A percentile compares a stretch with the other conserved stretches of the same genome.
Evolutionary conservation across 2,113 vertebrate species (phyloP).

Genomic region (Urocynchramus pylzowi): DNA sequence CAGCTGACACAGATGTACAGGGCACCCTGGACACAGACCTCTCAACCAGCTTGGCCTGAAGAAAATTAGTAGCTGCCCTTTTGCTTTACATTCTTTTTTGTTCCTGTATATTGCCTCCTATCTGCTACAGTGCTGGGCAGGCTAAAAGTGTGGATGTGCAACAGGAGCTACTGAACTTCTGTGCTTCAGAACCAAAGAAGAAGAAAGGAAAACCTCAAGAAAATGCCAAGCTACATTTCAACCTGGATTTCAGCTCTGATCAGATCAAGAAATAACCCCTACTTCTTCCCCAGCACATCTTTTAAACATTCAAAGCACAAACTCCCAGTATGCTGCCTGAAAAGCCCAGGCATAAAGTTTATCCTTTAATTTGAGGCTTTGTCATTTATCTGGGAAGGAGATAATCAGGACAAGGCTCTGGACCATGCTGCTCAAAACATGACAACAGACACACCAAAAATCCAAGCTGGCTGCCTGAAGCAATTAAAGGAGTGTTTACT

Average conservation of each 20-base stretch:
- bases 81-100: not conserved
- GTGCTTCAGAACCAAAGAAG: not conserved
- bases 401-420: constrained; percentile 12
- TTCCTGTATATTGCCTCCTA: not conserved
- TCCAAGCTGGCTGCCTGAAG: not conserved
- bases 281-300: fast-evolving
- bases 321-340: not conserved
- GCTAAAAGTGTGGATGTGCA: not conserved
- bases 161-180: not conserved
- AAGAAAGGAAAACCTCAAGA: not conserved
- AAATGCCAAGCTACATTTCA: not conserved
- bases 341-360: not conserved
- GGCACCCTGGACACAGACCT: not conserved
- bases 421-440: constrained; percentile 2
- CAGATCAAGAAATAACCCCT: not conserved
- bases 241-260: not conserved
- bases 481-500: constrained; percentile 39
- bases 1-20: fast-evolving
- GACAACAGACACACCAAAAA: constrained; percentile 30
- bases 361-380: constrained; percentile 38
- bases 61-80: not conserved
- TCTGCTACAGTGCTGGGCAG: not conserved
- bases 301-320: not conserved
- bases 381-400: not conserved
- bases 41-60: not conserved